These are phyloP conservation scores for Mactromeris polynyma DNA, from an alignment of 2,888 invertebrate genomes.

Conservation along the genomic window DNA sequence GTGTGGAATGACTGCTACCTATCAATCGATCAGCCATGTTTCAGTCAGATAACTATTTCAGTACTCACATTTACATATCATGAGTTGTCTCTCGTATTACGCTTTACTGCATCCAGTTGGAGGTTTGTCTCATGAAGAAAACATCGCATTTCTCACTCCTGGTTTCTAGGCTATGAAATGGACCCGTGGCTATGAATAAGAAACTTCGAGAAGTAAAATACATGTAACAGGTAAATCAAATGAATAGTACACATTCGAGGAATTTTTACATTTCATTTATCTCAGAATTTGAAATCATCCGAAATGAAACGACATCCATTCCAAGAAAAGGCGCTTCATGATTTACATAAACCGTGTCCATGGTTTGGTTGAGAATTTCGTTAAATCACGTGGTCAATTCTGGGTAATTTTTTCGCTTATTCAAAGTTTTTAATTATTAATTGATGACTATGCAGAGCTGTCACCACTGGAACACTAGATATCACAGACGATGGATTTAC, in stretches of 20 bases:
- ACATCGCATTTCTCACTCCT: conserved; percentile 75
- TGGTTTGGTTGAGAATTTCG: conserved; percentile 78
- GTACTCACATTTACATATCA: no score
- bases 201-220: conserved; percentile 26
- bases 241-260: background rate
- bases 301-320: no score
- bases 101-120: no score
- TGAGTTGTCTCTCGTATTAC: no score
- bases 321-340: background rate
- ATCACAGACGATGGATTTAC: conserved; percentile 66
- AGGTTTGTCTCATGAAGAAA: no score
- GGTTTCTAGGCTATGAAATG: no score
- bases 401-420: conserved; percentile 71
- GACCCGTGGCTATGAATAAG: conserved; percentile 44
- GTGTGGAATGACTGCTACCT: no score
- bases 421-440: conserved; percentile 72
- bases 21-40: no score
- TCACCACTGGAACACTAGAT: conserved; percentile 69
- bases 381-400: conserved; percentile 76
- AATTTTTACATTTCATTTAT: no score
- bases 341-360: conserved; percentile 25
- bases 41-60: no score
- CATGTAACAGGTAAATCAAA: conserved; percentile 43
- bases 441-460: conserved; percentile 75
- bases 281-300: no score